Evolutionary conservation across 2,113 vertebrate genomes (phyloP), one percentile per base, ranked within the genome.

Genomic region (Megaleporinus macrocephalus): DNA sequence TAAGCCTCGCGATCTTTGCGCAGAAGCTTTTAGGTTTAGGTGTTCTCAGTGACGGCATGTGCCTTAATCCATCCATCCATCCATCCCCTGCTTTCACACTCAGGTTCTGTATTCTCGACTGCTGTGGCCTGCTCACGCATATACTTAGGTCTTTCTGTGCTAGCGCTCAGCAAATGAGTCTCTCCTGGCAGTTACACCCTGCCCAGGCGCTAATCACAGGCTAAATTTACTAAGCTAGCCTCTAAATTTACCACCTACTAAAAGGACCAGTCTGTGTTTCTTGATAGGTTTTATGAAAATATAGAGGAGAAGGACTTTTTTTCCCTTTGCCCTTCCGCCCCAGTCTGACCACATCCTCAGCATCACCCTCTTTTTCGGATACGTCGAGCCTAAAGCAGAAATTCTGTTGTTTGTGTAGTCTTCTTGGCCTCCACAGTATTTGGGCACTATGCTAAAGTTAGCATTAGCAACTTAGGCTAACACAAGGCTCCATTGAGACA

Each of bases 181-280:
- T 63, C 86, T 80, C 78, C 27, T 87, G 71, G 69, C 83, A 79
- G 78, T 85, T 80, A 44, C 33, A 78, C 75, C 82, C 85, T 85
- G 80, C 87, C 88, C 87, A 82, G 85, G 86, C 80, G 78, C 85
- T 84, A 89, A 91, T 91, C 88, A 79, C 85, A 86, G 84, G 86
- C 89, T 85, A 87, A 89, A 87, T 85, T 90, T 84, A 90, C 89
- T 83, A 74, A 81, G 69, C 74, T 72, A 55, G 81, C 87, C 83
- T 89, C 80, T 86, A 87, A 75, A 89, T 90, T 86, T 85, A 86
- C 81, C 47, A 81, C 76, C 76, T 81, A 71, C 83, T 88, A 82
- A 89, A 89, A 88, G 86, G 87, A 83, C 85, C 80, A 62, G 84
- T 86, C 75, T 90, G 86, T 90, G 84, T 87, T 88, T 87, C 85